Conservation (phyloP, 2,797 vertebrate genomes). For the Choloepus didactylus region DNA sequence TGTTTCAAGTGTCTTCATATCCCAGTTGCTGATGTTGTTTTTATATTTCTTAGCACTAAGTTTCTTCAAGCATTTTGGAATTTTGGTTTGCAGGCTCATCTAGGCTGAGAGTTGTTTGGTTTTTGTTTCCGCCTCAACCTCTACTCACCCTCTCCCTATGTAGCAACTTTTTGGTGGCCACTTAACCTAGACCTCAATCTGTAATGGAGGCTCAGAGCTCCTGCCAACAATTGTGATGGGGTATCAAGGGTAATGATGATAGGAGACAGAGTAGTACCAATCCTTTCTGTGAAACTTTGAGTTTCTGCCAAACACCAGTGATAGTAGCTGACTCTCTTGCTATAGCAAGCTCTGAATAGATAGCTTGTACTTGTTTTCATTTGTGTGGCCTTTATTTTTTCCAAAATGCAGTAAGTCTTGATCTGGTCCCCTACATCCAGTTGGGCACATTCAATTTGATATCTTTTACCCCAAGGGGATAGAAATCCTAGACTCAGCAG, state of each 20-base stretch:
- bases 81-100: neutral
- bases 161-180: neutral
- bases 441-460: neutral
- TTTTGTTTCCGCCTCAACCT: neutral
- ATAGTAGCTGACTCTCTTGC: neutral
- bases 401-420: neutral
- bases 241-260: neutral
- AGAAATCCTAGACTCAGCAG: neutral
- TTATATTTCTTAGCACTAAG: neutral
- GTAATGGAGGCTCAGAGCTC: neutral
- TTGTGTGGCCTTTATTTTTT: conserved; percentile 12
- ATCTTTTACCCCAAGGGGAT: neutral
- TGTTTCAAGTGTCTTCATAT: neutral
- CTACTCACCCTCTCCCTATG: neutral
- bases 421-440: neutral
- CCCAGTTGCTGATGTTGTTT: neutral
- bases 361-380: neutral
- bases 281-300: neutral
- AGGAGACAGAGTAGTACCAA: neutral
- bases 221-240: neutral
- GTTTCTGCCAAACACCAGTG: neutral
- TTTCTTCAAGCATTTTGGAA: neutral
- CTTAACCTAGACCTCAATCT: neutral
- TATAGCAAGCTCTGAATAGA: conserved; percentile 13
- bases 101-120: neutral